Evolutionary conservation across 2,888 invertebrate genomes (phyloP).

Genomic region (Chrysodeixis includens): DNA sequence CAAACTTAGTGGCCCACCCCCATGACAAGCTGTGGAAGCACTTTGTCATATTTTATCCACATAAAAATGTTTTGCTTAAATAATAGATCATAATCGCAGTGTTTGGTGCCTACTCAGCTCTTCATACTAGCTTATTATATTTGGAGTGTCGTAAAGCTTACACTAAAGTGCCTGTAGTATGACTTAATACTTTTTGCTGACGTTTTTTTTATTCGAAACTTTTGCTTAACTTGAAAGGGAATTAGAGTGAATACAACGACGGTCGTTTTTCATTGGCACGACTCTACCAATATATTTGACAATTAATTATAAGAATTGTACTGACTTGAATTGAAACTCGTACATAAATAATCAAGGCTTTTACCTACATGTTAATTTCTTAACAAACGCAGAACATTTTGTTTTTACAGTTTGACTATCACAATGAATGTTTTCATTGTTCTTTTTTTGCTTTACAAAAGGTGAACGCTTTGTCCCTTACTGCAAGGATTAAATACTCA

Average conservation of each 20-base stretch:
- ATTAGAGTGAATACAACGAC: too few relatives aligned
- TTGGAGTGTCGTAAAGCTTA: neutral
- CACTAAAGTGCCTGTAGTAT: neutral
- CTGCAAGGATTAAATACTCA: neutral
- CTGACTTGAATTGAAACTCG: too few relatives aligned
- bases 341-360: too few relatives aligned
- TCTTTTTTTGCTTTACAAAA: neutral
- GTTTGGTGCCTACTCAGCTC: neutral
- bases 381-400: neutral
- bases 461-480: neutral
- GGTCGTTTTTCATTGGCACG: too few relatives aligned
- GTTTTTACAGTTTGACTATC: neutral
- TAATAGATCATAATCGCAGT: constrained; percentile 17
- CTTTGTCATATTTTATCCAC: constrained; percentile 24
- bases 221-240: too few relatives aligned
- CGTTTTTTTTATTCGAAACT: too few relatives aligned
- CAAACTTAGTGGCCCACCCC: constrained; percentile 22
- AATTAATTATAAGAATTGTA: too few relatives aligned
- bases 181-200: neutral
- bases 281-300: too few relatives aligned
- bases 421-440: neutral
- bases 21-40: constrained; percentile 12
- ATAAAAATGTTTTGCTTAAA: constrained; percentile 21
- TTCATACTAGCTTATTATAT: neutral
- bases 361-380: neutral